Conservation (phyloP, 2,113 vertebrate species). For the Leptobrachium ailaonicum region DNA sequence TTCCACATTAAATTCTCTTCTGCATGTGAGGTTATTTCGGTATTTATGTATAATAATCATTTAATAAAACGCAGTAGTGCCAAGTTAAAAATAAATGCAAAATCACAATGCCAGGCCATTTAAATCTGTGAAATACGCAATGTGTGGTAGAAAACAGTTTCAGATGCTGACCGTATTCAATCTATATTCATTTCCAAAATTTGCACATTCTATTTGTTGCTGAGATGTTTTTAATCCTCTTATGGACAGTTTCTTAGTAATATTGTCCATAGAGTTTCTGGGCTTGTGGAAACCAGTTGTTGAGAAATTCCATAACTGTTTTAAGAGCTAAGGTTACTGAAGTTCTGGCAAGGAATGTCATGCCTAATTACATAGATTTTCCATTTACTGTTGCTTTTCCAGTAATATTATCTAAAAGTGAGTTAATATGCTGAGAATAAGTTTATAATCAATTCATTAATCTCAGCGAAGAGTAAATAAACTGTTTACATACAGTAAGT, state of each 20-base stretch:
- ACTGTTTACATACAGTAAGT: no score
- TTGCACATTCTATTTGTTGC: background rate
- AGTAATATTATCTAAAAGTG: background rate
- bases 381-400: background rate
- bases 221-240: background rate
- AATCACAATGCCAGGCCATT: background rate
- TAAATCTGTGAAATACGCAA: background rate
- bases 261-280: background rate
- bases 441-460: no score
- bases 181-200: background rate
- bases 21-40: background rate
- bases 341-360: conserved; percentile 5
- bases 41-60: background rate
- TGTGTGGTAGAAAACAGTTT: background rate
- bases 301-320: background rate
- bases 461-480: no score
- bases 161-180: background rate
- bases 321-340: conserved; percentile 17
- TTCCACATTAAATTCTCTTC: background rate
- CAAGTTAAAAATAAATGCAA: background rate
- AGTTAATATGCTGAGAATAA: no score
- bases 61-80: conserved; percentile 6
- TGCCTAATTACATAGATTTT: conserved; percentile 13
- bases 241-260: background rate
- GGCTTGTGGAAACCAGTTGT: background rate